Evolutionary conservation across 2,888 invertebrate species (phyloP).

Genomic region (Tridacna crocea): DNA sequence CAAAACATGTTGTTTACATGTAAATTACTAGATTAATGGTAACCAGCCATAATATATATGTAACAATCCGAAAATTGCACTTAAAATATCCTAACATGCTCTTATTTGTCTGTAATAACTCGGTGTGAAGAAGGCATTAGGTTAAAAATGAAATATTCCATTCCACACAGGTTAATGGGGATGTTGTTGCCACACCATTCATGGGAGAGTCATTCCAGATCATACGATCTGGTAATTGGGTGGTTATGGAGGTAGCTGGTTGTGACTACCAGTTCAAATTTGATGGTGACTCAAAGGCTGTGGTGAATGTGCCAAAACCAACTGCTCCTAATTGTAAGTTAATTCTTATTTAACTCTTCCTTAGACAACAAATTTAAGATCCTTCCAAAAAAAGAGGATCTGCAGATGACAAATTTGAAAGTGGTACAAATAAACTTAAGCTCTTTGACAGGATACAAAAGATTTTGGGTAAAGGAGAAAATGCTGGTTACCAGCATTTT

Average conservation of each 20-base stretch:
- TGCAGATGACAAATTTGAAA: too few relatives aligned
- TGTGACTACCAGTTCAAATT: constrained; percentile 24
- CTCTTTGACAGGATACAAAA: neutral
- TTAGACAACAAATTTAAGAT: too few relatives aligned
- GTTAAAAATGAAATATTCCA: neutral
- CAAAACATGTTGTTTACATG: too few relatives aligned
- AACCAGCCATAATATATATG: too few relatives aligned
- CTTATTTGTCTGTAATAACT: too few relatives aligned
- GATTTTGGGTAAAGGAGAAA: neutral
- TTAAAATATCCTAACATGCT: too few relatives aligned
- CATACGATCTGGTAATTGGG: neutral
- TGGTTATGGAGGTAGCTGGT: neutral
- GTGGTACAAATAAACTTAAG: too few relatives aligned
- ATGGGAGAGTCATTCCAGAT: neutral
- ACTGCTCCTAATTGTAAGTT: neutral
- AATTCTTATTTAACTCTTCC: neutral
- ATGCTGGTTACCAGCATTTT: too few relatives aligned
- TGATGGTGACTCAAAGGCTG: constrained; percentile 11
- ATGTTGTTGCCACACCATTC: neutral
- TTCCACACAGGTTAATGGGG: neutral
- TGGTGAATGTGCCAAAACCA: constrained; percentile 21
- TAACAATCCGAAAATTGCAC: too few relatives aligned
- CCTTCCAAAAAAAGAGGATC: too few relatives aligned
- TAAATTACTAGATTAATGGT: too few relatives aligned
- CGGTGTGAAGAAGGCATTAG: too few relatives aligned